Evolutionary conservation across 2,888 invertebrate genomes (phyloP), one percentile per base, ranked within the genome.

Genomic region (Fragum whitleyi): DNA sequence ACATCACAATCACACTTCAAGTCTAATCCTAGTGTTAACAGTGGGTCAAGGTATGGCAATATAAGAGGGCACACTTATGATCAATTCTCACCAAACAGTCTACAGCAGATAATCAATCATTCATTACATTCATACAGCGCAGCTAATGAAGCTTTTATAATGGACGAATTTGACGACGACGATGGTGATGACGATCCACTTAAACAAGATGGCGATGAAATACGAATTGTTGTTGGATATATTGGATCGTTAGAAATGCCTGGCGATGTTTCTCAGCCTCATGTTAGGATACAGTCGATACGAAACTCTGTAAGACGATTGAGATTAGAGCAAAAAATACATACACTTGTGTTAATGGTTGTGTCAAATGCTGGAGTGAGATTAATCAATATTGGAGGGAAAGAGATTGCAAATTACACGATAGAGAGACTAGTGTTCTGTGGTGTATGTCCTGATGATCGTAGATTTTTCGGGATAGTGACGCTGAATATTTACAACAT

Each of bases 221-320:
- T 89, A 26, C 82, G 87, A 55, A 92, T 91, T 59, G 96, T 94
- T 28, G 92, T 99, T 0, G 98, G 98, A 0, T 99, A 99, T 94
- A 95, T 99, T 67, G 98, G 98, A 28, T 98, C 98, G 0, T 98
- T 99, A 84, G 98, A 98, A 94, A 98, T 98, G 95, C 98, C 98
- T 0, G 93, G 94, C 77, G 94, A 94, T 83, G 90, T 92, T 9
- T 91, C 92, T 61, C 86, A 92, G 71, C 92, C 92, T 9, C 90
- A 92, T 77, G 90, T 94, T 62, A 86, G 97, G 74, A 94, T 97
- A 87, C 95, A 95, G 92, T 95, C 95, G 79, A 96, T 98, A 21
- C 96, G 97, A 77, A 97, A 96, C 77, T 98, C 98, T 83, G 98
- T 99, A 65, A 96, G 97, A 80, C 96, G 98, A 90, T 95, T 98